Evolutionary conservation across 2,113 vertebrate genomes (phyloP).

Genomic region (Centropristis striata): DNA sequence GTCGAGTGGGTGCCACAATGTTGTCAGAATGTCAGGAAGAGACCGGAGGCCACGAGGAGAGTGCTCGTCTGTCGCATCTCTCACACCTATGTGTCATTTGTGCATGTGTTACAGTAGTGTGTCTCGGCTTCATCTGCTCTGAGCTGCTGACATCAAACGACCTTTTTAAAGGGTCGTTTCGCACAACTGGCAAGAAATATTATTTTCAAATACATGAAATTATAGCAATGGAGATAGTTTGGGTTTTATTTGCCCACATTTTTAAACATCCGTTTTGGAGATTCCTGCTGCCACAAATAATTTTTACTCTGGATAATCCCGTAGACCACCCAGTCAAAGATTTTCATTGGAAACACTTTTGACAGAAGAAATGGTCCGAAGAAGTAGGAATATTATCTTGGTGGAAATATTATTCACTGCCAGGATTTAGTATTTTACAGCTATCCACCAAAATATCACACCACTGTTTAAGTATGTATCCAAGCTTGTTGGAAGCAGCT

Average conservation of each 20-base stretch:
- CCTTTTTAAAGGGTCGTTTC: not conserved
- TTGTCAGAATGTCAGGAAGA: constrained; percentile 46
- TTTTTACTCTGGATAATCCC: not conserved
- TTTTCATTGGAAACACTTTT: not conserved
- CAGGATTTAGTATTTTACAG: not conserved
- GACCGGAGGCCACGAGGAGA: constrained; percentile 41
- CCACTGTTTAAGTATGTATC: not conserved
- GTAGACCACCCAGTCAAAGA: not conserved
- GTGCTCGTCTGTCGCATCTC: constrained; percentile 39
- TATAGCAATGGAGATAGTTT: not conserved
- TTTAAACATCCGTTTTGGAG: not conserved
- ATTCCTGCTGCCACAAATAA: not conserved
- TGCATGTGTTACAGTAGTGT: constrained; percentile 34
- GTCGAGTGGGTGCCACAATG: constrained; percentile 71
- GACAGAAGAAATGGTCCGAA: not conserved
- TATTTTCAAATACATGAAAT: not conserved
- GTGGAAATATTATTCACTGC: not conserved
- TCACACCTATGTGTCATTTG: constrained; percentile 56
- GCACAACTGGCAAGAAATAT: not conserved
- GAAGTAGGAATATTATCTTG: not conserved
- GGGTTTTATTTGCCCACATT: not conserved
- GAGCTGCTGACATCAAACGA: not conserved
- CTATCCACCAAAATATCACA: not conserved
- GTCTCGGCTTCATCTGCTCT: constrained; percentile 15
- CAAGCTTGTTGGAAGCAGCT: not conserved